phyloP scores from a whole-genome alignment of 2,797 vertebrate species.

The Dromococcyx pavoninus region DNA sequence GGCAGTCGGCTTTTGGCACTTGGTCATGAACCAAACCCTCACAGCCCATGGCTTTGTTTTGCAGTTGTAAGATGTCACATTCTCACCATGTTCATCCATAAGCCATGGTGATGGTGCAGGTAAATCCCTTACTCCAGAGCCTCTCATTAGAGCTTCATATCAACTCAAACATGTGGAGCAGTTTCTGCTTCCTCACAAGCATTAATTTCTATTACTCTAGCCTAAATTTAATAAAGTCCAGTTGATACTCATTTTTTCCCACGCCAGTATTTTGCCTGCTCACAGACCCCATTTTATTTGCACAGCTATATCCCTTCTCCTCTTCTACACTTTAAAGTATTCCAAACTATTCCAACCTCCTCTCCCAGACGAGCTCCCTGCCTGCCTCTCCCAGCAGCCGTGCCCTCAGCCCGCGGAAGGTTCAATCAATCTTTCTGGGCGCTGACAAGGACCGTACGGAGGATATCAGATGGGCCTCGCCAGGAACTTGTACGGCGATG shows the following conservation, averaged over 20 bases:
- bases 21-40: background rate
- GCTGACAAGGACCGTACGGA: background rate
- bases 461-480: background rate
- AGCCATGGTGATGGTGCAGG: background rate
- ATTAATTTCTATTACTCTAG: background rate
- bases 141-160: background rate
- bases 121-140: background rate
- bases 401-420: background rate
- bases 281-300: background rate
- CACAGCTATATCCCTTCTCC: background rate
- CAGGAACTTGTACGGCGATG: background rate
- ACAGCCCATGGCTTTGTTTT: background rate
- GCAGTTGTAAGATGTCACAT: background rate
- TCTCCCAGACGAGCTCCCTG: background rate
- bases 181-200: background rate
- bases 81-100: background rate
- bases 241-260: background rate
- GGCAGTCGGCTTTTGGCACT: background rate
- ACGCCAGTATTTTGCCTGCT: background rate
- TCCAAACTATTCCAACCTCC: background rate
- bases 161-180: fast-evolving
- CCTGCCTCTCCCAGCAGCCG: background rate
- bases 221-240: background rate
- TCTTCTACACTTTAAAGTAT: background rate
- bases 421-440: background rate